Percentiles rank a stretch among this genome's conserved stretches.
These are phyloP conservation scores for Saccopteryx leptura DNA, from an alignment of 2,113 vertebrate species.

Conservation along the genomic window DNA sequence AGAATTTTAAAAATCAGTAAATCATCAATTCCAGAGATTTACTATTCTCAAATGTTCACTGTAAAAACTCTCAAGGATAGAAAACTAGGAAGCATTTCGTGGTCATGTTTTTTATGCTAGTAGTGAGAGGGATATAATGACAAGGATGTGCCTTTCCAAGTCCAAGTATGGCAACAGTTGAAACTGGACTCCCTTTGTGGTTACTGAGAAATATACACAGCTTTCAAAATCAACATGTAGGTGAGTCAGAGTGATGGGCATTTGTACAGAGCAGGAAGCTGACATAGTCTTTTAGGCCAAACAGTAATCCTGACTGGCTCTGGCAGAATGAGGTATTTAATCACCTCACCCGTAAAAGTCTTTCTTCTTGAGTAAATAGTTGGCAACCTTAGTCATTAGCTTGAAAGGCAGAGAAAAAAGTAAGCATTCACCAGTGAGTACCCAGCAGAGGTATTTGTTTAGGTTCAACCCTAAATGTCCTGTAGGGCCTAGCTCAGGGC, in stretches of 20 bases:
- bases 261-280: slow-evolving; percentile 52
- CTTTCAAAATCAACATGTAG: slow-evolving; percentile 58
- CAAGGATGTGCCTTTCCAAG: slow-evolving; percentile 22
- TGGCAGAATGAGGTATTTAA: slow-evolving; percentile 51
- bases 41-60: not conserved
- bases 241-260: slow-evolving; percentile 73
- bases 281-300: slow-evolving; percentile 15
- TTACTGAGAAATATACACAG: slow-evolving; percentile 53
- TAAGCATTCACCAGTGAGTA: not conserved
- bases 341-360: not conserved
- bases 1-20: not conserved
- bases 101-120: not conserved
- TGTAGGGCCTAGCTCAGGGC: not conserved
- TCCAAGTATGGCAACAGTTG: slow-evolving; percentile 29
- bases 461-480: not conserved
- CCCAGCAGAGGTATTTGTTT: slow-evolving; percentile 4
- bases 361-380: slow-evolving; percentile 74
- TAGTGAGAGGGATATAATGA: not conserved
- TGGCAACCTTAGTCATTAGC: slow-evolving; percentile 60
- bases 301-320: slow-evolving; percentile 57
- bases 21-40: slow-evolving; percentile 45
- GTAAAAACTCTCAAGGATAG: not conserved
- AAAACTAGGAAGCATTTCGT: not conserved
- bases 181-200: slow-evolving; percentile 22
- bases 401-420: slow-evolving; percentile 48